Percentiles rank a stretch among this genome's conserved stretches.
Conservation (phyloP, 1,140 invertebrate genomes). For the Acromyrmex echinatior region DNA sequence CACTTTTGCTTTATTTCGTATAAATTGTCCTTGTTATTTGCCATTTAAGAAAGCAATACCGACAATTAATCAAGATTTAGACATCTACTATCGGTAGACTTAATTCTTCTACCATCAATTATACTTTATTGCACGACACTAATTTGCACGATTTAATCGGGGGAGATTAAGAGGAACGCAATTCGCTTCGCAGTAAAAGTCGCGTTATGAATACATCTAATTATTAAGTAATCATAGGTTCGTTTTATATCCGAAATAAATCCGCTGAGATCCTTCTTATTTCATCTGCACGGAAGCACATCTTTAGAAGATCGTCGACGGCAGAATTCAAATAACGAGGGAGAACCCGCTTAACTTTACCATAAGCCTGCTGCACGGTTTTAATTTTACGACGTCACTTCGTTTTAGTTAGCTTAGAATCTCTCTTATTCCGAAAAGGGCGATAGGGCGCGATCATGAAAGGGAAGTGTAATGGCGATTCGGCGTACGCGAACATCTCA, state of each 20-base stretch:
- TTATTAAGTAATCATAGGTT: slow-evolving; percentile 21
- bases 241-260: slow-evolving; percentile 51
- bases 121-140: neutral
- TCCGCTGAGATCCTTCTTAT: slow-evolving; percentile 3
- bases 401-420: slow-evolving; percentile 30
- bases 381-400: slow-evolving; percentile 52
- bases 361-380: slow-evolving; percentile 35
- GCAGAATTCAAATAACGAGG: slow-evolving; percentile 13
- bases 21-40: neutral
- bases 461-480: slow-evolving; percentile 23
- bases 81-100: neutral
- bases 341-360: slow-evolving; percentile 23
- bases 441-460: slow-evolving; percentile 7
- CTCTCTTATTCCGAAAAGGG: neutral
- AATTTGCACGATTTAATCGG: neutral
- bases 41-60: neutral
- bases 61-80: slow-evolving; percentile 32
- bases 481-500: slow-evolving; percentile 32
- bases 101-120: slow-evolving; percentile 8
- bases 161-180: neutral
- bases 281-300: neutral
- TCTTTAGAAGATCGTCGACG: neutral
- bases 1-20: neutral
- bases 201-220: slow-evolving; percentile 35
- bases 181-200: slow-evolving; percentile 30